Evolutionary conservation across 2,888 invertebrate species (phyloP).

Genomic region (Maniola hyperantus): DNA sequence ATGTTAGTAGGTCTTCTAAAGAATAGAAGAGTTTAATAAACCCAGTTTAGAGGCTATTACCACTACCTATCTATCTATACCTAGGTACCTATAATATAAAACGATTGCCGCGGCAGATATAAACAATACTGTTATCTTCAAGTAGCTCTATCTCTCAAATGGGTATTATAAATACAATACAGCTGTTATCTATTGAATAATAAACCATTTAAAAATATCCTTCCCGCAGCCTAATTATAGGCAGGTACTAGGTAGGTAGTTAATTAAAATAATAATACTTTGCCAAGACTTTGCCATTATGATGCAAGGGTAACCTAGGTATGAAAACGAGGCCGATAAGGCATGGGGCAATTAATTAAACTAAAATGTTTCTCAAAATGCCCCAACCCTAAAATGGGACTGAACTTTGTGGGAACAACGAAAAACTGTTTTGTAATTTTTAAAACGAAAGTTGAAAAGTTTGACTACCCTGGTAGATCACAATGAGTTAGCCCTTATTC

Average conservation of each 20-base stretch:
- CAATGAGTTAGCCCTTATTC: too few relatives aligned
- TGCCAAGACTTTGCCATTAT: too few relatives aligned
- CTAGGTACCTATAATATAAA: neutral
- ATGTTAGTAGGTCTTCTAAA: too few relatives aligned
- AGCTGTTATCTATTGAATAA: constrained; percentile 11
- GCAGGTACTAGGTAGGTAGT: neutral
- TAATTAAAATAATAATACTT: too few relatives aligned
- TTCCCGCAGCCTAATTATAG: neutral
- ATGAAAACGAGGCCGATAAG: neutral
- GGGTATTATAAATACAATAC: constrained; percentile 8
- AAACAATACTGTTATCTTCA: neutral
- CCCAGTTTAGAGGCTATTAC: too few relatives aligned
- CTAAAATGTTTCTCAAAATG: constrained; percentile 1
- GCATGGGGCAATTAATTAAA: neutral
- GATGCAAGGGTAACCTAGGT: neutral
- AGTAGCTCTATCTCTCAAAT: constrained; percentile 14
- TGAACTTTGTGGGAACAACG: neutral
- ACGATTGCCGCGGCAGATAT: constrained; percentile 11
- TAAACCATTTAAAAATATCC: constrained; percentile 8
- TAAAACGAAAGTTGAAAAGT: neutral
- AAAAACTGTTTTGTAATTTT: neutral
- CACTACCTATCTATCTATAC: too few relatives aligned
- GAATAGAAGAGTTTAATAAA: too few relatives aligned
- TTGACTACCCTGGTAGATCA: too few relatives aligned
- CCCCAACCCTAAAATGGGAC: constrained; percentile 6